Conservation (phyloP, 1,140 invertebrate species). For the Bombyx mori region DNA sequence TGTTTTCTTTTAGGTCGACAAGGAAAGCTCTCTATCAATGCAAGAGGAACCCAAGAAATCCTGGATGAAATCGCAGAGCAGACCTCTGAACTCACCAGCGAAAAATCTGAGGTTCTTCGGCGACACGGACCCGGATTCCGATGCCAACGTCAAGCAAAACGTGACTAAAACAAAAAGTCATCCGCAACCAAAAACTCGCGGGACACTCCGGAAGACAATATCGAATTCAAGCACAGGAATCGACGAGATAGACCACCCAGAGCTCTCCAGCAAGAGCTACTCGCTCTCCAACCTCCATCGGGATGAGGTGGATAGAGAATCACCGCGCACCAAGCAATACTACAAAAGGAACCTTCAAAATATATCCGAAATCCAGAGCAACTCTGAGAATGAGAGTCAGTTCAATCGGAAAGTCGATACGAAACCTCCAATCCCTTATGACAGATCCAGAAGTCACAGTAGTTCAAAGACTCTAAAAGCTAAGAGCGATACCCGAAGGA, state of each 20-base stretch:
- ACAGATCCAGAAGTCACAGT: slow-evolving; percentile 63
- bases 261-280: slow-evolving; percentile 53
- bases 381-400: slow-evolving; percentile 57
- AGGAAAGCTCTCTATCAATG: slow-evolving; percentile 55
- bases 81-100: slow-evolving; percentile 56
- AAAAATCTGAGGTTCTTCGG: slow-evolving; percentile 86
- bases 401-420: slow-evolving; percentile 37
- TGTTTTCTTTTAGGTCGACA: slow-evolving; percentile 40
- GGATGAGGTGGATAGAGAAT: slow-evolving; percentile 37
- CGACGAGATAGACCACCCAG: slow-evolving; percentile 55
- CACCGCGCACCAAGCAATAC: slow-evolving; percentile 43
- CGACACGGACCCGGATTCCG: slow-evolving; percentile 83
- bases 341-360: slow-evolving; percentile 72
- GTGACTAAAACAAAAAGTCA: slow-evolving; percentile 40
- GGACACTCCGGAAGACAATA: slow-evolving; percentile 45
- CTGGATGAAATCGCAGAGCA: slow-evolving; percentile 49
- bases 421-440: slow-evolving; percentile 65
- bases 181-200: slow-evolving; percentile 31
- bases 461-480: slow-evolving; percentile 59
- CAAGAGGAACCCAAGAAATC: slow-evolving; percentile 64
- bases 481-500: slow-evolving; percentile 33
- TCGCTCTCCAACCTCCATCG: slow-evolving; percentile 59
- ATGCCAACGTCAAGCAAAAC: slow-evolving; percentile 62
- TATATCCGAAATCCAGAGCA: slow-evolving; percentile 71
- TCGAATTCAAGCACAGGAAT: slow-evolving; percentile 62